Evolutionary conservation across 2,113 vertebrate genomes (phyloP).

Genomic region (Macheiramphus alcinus): DNA sequence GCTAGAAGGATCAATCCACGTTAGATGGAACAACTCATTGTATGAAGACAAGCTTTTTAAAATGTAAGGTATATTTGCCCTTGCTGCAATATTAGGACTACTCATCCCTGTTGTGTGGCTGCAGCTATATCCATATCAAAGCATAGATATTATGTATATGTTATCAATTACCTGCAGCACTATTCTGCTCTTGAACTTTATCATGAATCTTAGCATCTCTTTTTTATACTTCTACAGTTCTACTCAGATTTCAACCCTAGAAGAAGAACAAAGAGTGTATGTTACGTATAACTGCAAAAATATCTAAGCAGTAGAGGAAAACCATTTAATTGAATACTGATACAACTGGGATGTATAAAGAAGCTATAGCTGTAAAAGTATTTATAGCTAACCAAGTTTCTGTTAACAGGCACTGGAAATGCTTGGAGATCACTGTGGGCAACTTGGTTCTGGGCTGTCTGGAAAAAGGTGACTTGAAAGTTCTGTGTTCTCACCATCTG

Average conservation of each 20-base stretch:
- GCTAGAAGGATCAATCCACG: not conserved
- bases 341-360: not conserved
- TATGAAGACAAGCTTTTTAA: not conserved
- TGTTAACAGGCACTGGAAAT: not conserved
- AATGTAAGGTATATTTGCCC: not conserved
- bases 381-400: not conserved
- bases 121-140: not conserved
- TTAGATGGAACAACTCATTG: not conserved
- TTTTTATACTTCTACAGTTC: not conserved
- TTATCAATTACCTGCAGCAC: not conserved
- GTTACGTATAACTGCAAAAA: not conserved
- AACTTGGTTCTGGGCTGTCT: not conserved
- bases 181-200: not conserved
- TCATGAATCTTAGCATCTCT: not conserved
- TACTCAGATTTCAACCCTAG: not conserved
- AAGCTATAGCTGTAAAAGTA: not conserved
- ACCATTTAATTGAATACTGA: not conserved
- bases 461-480: not conserved
- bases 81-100: not conserved
- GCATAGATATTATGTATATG: not conserved
- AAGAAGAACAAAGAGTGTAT: not conserved
- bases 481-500: not conserved
- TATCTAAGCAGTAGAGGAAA: not conserved
- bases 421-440: not conserved
- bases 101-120: not conserved